Evolutionary conservation across 1,140 invertebrate species (phyloP).

Genomic region (Melipona quadrifasciata): DNA sequence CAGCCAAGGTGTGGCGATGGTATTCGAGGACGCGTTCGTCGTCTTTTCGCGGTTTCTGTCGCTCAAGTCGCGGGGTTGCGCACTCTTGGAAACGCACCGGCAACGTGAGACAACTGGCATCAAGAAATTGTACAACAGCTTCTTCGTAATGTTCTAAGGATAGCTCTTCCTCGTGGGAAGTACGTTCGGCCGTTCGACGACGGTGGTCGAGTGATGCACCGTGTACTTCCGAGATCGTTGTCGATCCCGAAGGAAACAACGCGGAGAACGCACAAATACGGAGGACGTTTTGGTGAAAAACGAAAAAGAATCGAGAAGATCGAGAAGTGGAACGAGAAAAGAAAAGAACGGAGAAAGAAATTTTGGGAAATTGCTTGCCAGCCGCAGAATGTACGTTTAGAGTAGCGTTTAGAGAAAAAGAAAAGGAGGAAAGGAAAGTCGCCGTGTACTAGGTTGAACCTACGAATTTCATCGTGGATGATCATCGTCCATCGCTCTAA

Average conservation of each 20-base stretch:
- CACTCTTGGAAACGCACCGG: conserved; percentile 89
- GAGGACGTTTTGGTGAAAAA: conserved; percentile 43
- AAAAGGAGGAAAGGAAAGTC: background rate
- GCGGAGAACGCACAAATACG: conserved; percentile 23
- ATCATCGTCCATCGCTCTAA: conserved; percentile 22
- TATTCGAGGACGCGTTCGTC: conserved; percentile 80
- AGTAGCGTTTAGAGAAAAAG: conserved; percentile 5
- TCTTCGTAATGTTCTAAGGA: conserved; percentile 92
- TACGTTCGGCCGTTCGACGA: conserved; percentile 36
- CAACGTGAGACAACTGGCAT: conserved; percentile 91
- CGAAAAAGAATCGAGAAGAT: conserved; percentile 10
- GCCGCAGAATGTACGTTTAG: conserved; percentile 23
- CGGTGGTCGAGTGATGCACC: conserved; percentile 61
- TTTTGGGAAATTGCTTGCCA: background rate
- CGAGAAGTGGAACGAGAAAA: background rate
- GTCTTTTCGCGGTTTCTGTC: conserved; percentile 81
- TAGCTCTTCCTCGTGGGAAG: conserved; percentile 22
- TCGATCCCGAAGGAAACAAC: conserved; percentile 29
- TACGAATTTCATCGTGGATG: conserved; percentile 5
- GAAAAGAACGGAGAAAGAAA: background rate
- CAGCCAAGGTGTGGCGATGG: conserved; percentile 78
- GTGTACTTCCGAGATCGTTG: conserved; percentile 47
- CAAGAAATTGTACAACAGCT: conserved; percentile 92
- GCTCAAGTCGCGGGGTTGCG: conserved; percentile 81
- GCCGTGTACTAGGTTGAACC: conserved; percentile 2